Conservation (phyloP, 2,113 vertebrate species). For the Prunella fulvescens region DNA sequence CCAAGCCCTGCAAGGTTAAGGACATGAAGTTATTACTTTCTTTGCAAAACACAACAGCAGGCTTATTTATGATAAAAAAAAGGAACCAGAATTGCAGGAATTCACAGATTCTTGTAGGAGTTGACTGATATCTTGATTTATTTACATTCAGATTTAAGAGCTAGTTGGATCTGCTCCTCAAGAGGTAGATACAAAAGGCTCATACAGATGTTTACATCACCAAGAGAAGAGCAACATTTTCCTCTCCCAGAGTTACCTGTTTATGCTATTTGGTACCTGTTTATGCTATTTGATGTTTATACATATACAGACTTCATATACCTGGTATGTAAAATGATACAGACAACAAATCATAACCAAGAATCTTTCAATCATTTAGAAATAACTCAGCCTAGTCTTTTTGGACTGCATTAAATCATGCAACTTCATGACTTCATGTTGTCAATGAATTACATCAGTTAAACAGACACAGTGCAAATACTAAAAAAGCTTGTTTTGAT, state of each 20-base stretch:
- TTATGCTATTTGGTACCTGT: background rate
- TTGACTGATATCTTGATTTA: background rate
- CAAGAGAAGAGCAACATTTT: background rate
- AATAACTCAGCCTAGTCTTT: background rate
- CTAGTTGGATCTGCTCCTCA: background rate
- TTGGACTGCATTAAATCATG: background rate
- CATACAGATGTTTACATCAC: background rate
- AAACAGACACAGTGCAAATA: background rate
- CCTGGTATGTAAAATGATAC: background rate
- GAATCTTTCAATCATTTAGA: background rate
- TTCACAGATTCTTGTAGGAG: background rate
- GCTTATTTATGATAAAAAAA: background rate
- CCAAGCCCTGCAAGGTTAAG: background rate
- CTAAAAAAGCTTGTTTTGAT: background rate
- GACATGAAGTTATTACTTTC: background rate
- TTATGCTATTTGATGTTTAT: background rate
- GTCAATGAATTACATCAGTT: background rate
- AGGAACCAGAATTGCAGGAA: background rate
- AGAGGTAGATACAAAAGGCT: background rate
- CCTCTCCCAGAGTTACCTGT: background rate
- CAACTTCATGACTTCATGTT: background rate
- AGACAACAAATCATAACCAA: background rate
- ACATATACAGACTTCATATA: background rate
- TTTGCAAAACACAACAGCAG: background rate
- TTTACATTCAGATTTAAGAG: background rate